Base-by-base conservation (phyloP, 2,113 vertebrate genomes). In the Onychostoma macrolepis region DNA sequence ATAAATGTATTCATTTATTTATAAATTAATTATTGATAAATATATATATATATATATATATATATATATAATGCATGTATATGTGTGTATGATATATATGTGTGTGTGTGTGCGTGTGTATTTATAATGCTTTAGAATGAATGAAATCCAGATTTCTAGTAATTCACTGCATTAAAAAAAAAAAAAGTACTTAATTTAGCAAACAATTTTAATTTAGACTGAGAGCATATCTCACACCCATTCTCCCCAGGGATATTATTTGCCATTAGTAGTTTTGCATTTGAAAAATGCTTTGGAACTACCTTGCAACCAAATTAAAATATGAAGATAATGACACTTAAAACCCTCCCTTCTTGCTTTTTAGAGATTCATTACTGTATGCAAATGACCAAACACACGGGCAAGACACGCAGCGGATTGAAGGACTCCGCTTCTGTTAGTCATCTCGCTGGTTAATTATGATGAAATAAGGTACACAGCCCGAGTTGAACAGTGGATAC, bases 331-430 rank as follows among this genome's bases (percentile, higher is more conserved):
- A 88, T 87, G 43, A 86, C 85, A 65, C 71, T 69, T 56, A 72
- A 56, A 72, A 75, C 83, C 45, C 61, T 88, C 67, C 38, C 26
- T 81, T 78, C 30, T n/a, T 41, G 10, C 15, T 83, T 56, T 36
- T 17, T 28, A 72, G 67, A 50, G 28, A 41, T 80, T 84, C 76
- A 85, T 89, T 81, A 87, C 85, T 26, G 50, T 74, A 85, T 88
- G 80, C 81, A 90, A 90, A 90, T 90, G 24, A 85, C 67, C 6
- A 41, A 48, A 71, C 67, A 74, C 69, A 74, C 45, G 2, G 11
- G 43, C 28, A 67, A n/a, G 26, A 28, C 21, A 3, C 6, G 30
- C 4, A 21, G 48, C 13, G 48, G 83, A 58, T 58, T 74, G 83
- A 43, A 74, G 48, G 24, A 84, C 45, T 71, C n/a, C 9, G 19